phyloP scores from a whole-genome alignment of 2,797 vertebrate species.

The Philypnodon macrostomus region DNA sequence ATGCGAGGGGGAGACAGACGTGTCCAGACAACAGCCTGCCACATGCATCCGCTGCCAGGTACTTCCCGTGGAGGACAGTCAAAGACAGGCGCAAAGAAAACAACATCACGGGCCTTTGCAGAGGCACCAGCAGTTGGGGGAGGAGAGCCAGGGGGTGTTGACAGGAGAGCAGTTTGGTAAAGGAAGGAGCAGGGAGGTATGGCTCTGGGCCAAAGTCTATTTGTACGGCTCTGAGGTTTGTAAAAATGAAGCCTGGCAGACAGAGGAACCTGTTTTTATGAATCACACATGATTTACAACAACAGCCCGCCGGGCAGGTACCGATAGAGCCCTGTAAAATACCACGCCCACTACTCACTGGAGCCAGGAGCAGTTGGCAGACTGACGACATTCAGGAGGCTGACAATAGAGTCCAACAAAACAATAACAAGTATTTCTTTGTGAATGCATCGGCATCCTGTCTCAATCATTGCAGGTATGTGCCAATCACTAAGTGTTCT shows the following conservation, averaged over 20 bases:
- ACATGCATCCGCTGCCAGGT: conserved; percentile 74
- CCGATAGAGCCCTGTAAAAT: conserved; percentile 50
- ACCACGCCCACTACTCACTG: conserved; percentile 49
- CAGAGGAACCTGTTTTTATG: conserved; percentile 71
- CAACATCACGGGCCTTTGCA: conserved; percentile 57
- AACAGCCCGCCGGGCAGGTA: conserved; percentile 53
- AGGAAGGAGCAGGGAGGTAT: conserved; percentile 75
- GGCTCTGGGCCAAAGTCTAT: conserved; percentile 73
- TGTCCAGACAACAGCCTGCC: conserved; percentile 74
- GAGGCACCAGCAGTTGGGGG: conserved; percentile 49
- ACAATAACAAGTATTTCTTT: conserved; percentile 52
- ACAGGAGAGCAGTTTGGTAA: conserved; percentile 62
- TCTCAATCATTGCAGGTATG: conserved; percentile 34
- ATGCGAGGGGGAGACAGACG: conserved; percentile 58
- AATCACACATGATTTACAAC: conserved; percentile 77
- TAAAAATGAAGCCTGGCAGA: conserved; percentile 70
- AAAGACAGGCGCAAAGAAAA: conserved; percentile 69
- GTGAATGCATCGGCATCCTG: conserved; percentile 38
- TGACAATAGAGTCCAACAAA: conserved; percentile 51
- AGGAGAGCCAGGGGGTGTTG: conserved; percentile 55
- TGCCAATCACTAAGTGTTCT: conserved; percentile 9
- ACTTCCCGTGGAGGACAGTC: conserved; percentile 75
- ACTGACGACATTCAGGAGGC: conserved; percentile 51
- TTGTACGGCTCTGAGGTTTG: conserved; percentile 70
- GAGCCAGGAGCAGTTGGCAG: conserved; percentile 46